Base-by-base conservation (phyloP, 2,888 invertebrate genomes). In the Polydrusus pterygomalis region DNA sequence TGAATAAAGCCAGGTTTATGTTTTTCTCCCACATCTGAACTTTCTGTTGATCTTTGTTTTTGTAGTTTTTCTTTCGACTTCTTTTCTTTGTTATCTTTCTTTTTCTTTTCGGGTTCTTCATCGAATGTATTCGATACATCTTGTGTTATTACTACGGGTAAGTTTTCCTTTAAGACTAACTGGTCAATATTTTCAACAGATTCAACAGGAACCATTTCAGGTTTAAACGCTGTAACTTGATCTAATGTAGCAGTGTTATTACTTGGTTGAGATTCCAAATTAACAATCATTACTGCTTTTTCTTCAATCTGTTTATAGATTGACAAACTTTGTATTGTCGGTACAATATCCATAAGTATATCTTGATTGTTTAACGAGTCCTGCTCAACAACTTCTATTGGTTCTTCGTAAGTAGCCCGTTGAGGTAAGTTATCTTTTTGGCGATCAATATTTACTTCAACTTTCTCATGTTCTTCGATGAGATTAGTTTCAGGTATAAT, bases 1-100 rank as follows among this genome's bases (percentile, higher is more conserved):
- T 81, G 81, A 51, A 86, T 82, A 15, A 86, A 79, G n/a, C 83
- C 81, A 2, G 83, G 77, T 78, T 82, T 83, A 34, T 81, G 80
- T 13, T 78, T 71, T 11, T 68, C 73, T 9, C 30, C 43, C 40
- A 73, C 77, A 7, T 77, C 70, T 15, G 74, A 68, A 15, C 73
- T 77, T 30, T 71, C 74, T 64, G 78, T 78, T 58, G 77, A 78
- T 62, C 77, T 77, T 70, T 78, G 77, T 54, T 80, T 78, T 58
- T 78, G 58, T 9, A 65, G 49, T 68, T 78, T 79, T 11, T 64
- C 54, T 60, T 80, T 79, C 47, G 63, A 58, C 60, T 80, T 80
- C 68, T 80, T 81, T 20, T 78, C 79, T 43, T 69, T 75, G 45
- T 78, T 71, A 51, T 79, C 67, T 2, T 65, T 34, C 38, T 49